Conservation (phyloP, 2,113 vertebrate genomes). For the Crotophaga sulcirostris region DNA sequence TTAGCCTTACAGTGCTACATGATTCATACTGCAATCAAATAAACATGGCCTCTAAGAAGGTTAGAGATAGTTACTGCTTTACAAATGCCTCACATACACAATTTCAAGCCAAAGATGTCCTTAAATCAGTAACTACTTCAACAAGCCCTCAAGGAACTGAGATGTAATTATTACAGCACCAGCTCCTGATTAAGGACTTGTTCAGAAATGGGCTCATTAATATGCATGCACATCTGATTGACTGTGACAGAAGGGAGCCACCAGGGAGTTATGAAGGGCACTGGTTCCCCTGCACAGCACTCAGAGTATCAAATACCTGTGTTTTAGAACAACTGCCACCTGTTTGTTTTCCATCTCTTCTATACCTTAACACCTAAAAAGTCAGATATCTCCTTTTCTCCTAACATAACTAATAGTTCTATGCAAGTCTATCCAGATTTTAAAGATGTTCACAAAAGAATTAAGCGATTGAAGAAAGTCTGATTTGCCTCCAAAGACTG, state of each 20-base stretch:
- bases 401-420: neutral
- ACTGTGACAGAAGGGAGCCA: neutral
- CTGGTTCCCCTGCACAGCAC: neutral
- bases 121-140: constrained; percentile 38
- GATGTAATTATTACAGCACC: constrained; percentile 20
- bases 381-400: neutral
- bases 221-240: constrained; percentile 13
- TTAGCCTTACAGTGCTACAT: constrained; percentile 5
- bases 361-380: neutral
- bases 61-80: constrained; percentile 10
- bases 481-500: neutral
- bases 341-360: neutral
- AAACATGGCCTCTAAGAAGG: constrained; percentile 14
- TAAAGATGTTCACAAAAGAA: neutral
- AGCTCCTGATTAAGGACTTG: constrained; percentile 38
- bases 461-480: neutral
- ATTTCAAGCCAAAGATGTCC: constrained; percentile 8
- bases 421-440: neutral
- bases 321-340: neutral
- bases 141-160: neutral
- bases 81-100: neutral
- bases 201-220: neutral
- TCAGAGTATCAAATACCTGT: neutral
- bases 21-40: constrained; percentile 32
- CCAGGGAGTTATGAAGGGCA: neutral